Base-by-base conservation (phyloP, 2,888 invertebrate genomes). In the Lacanobia wlatinum region DNA sequence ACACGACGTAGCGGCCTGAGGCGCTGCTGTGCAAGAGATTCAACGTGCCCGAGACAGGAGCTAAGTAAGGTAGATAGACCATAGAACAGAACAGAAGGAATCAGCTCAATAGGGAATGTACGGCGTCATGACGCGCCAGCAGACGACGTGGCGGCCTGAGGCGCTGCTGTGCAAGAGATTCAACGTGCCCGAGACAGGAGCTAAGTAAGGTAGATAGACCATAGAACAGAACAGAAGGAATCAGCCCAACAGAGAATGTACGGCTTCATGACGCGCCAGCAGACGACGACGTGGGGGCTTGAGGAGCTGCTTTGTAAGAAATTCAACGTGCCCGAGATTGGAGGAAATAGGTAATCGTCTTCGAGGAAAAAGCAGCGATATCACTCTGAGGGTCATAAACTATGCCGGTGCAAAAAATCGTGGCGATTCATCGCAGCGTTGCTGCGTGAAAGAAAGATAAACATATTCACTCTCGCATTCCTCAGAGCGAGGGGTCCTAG, bases 241-340 rank as follows among this genome's bases (percentile, higher is more conserved):
- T n/a, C n/a, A n/a, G n/a, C n/a, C n/a, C 96, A 96, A 85, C 96
- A 97, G 91, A 98, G 98, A 82, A 97, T 98, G 96, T 98, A 97
- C 92, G 99, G 98, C 0, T 96, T 96, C 76, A 96, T 98, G 89
- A 99, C 98, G 0, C 95, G 99, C 65, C 95, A 94, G 8, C 96
- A 96, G n/a, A n/a, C n/a, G 43, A 88, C 89, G 0, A 95, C 97
- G 59, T 99, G 99, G 99, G 97, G 97, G 82, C 99, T 99, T 0
- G 97, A 97, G 80, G 94, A 97, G 56, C 91, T 98, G 10, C 96
- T 99, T 0, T 99, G 99, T 90, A 98, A 98, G 91, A 96, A 99
- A 58, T 99, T 99, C 91, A 99, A 99, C 90, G 97, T 99, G 43
- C 98, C 99, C 0, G 98, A 99, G 91, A 98, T 99, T 0, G 97